Evolutionary conservation across 2,888 invertebrate species (phyloP), one percentile per base, ranked within the genome.

Genomic region (Cataglyphis cursor): DNA sequence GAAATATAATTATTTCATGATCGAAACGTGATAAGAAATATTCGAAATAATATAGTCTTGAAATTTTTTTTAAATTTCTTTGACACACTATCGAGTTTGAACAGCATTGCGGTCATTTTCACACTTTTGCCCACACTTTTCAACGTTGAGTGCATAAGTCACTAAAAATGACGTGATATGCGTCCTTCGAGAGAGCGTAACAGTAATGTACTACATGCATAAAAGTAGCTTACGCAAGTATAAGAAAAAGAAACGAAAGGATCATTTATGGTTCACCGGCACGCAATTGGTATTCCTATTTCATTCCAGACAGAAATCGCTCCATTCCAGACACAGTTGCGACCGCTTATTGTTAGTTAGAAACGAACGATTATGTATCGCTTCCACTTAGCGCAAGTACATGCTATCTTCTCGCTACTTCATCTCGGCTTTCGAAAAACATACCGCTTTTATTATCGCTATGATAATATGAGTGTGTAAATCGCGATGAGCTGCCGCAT

Each of bases 251-350:
- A 76, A 83, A 89, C 75, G 86, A 86, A 87, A 85, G 84, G 88
- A 84, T 81, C 83, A 82, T 89, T 87, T 89, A 87, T 81, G 89
- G 89, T 89, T 89, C 89, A 89, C 86, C 82, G 88, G 83, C 85
- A 87, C 75, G 44, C 72, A 54, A 64, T 54, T 38, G 24, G 66
- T 72, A 82, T 81, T 86, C 86, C 85, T 86, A 74, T 84, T 87
- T 82, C 89, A 83, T 85, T 85, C 82, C 82, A 54, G 48, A 75
- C 73, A 78, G 54, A 66, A 73, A 75, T 72, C 66, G 80, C 72
- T 70, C 57, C 54, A 78, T 66, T 82, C 73, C 81, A 80, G 81
- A 82, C 85, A 85, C 68, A 85, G 74, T 87, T 81, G 80, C 81
- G 57, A 72, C 21, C 81, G 81, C 41, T 61, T 28, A 35, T 35